Evolutionary conservation across 2,113 vertebrate species (phyloP).

Genomic region (Pedetes capensis): DNA sequence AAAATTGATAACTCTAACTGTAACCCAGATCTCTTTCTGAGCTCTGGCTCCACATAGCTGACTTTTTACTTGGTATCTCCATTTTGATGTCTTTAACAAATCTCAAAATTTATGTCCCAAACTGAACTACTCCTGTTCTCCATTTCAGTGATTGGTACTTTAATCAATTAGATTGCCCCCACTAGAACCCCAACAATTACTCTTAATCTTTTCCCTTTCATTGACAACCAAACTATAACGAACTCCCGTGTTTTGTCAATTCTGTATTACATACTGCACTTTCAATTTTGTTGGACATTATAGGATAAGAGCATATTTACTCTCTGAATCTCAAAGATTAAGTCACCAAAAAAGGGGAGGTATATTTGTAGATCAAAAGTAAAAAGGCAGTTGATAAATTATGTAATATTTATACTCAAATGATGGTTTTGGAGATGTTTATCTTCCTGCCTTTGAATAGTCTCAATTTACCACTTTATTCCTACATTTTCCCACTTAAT

Average conservation of each 20-base stretch:
- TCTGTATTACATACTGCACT: background rate
- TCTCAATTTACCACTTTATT: background rate
- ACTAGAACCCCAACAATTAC: background rate
- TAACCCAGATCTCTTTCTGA: background rate
- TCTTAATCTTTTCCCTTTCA: background rate
- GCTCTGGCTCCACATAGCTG: background rate
- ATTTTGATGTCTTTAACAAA: background rate
- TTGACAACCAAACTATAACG: background rate
- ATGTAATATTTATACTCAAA: background rate
- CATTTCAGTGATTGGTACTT: background rate
- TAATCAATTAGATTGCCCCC: background rate
- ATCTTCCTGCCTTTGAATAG: background rate
- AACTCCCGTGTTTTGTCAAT: background rate
- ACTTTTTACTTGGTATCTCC: background rate
- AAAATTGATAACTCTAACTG: background rate
- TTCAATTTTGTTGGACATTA: background rate
- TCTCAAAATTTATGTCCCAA: background rate
- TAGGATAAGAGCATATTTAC: background rate
- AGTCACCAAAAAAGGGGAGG: background rate
- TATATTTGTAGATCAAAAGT: background rate
- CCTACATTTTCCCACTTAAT: background rate
- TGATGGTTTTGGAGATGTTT: background rate
- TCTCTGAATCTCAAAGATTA: background rate
- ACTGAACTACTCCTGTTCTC: background rate
- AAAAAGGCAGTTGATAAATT: background rate